Base-by-base conservation (phyloP, 2,113 vertebrate genomes). In the Bucco capensis region DNA sequence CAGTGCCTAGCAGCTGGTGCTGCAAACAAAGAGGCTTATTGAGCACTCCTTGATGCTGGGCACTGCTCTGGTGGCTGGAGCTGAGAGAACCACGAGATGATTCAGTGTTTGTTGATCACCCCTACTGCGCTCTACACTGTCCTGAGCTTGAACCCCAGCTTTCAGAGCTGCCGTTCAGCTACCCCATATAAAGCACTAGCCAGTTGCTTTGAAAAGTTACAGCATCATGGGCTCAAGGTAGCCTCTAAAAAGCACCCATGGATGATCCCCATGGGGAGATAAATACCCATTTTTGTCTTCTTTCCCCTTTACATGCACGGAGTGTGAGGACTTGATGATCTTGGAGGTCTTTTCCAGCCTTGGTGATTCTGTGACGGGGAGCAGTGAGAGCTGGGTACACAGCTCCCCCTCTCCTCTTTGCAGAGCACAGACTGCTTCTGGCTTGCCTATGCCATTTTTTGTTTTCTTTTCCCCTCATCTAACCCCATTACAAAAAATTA, bases 1-100 rank as follows among this genome's bases (percentile, higher is more conserved):
- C 40, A 30, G 33, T 2, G 38, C 88, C 88, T 64, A 60, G 92
- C 93, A 95, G 93, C 91, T 96, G 95, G 46, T 80, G 78, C 87
- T 79, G 75, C 1, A 3, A 89, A 92, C 91, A 94, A 94, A 93
- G 92, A 27, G 66, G 49, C 58, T 91, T 65, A 86, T 75, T 94
- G 90, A 94, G 69, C 73, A 4, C 19, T 88, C 50, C 90, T 30
- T 37, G 69, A 42, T 74, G 88, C 83, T 86, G 65, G 60, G 49
- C 80, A 13, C 56, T 72, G 85, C 65, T 81, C 79, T 78, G 90
- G 56, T 89, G 75, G 83, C 76, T 83, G 83, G 17, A 53, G 75
- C 60, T 30, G 79, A 50, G 60, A 60, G 38, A 88, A 37, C 49
- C 18, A 23, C 33, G 8, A 23, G 67, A 78, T 64, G 75, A 91